Evolutionary conservation across 23 tunicate species (phyloP).

Genomic region (Phallusia fumigata): DNA sequence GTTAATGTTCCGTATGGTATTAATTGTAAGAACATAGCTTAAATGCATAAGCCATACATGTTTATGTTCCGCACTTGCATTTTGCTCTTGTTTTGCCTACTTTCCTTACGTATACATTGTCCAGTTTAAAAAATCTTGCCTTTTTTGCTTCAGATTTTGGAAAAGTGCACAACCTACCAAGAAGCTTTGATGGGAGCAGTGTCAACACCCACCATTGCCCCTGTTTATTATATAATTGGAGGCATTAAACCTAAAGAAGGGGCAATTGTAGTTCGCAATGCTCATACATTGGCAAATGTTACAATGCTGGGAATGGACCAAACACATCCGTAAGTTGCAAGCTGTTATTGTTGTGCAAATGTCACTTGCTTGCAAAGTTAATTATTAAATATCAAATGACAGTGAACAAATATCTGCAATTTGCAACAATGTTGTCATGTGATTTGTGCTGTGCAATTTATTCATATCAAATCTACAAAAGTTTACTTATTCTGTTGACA

Average conservation of each 20-base stretch:
- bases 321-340: slow-evolving; percentile 17
- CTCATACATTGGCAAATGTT: slow-evolving; percentile 30
- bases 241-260: slow-evolving; percentile 55
- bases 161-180: slow-evolving; percentile 36
- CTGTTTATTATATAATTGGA: slow-evolving; percentile 85
- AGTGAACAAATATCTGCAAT: not conserved
- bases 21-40: no score
- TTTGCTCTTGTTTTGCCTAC: no score
- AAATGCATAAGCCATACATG: no score
- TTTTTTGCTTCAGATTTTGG: slow-evolving; percentile 62
- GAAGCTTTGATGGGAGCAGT: slow-evolving; percentile 32
- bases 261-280: slow-evolving; percentile 68
- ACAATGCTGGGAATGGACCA: slow-evolving; percentile 20
- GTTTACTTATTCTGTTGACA: no score
- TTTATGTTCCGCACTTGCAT: no score
- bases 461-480: no score
- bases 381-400: not conserved
- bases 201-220: slow-evolving; percentile 62
- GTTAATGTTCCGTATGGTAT: no score
- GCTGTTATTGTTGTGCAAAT: not conserved
- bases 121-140: no score
- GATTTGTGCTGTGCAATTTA: not conserved
- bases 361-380: not conserved
- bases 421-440: no score
- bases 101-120: no score